Evolutionary conservation across 2,797 vertebrate species (phyloP).

Genomic region (Adrianichthys oophorus): DNA sequence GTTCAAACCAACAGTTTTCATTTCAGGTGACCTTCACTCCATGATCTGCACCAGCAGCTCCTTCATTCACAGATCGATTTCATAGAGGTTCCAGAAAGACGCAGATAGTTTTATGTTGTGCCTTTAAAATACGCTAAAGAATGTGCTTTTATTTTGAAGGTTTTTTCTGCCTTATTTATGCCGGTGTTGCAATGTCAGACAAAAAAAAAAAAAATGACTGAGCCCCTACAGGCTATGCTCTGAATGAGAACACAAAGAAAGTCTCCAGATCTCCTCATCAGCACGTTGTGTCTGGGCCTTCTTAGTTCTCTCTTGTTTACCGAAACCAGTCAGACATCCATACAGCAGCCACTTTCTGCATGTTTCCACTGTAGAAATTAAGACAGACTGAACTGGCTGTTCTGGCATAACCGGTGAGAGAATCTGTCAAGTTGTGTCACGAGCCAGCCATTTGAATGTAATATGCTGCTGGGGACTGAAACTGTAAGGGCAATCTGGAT

Average conservation of each 20-base stretch:
- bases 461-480: slow-evolving; percentile 26
- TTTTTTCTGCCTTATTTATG: not conserved
- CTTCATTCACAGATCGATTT: slow-evolving; percentile 37
- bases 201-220: no score
- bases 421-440: slow-evolving; percentile 25
- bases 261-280: no score
- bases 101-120: not conserved
- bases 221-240: no score
- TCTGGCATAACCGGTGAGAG: slow-evolving; percentile 35
- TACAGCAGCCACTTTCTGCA: slow-evolving; percentile 9
- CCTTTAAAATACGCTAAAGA: not conserved
- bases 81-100: slow-evolving; percentile 25
- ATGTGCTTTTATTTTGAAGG: not conserved
- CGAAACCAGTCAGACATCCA: slow-evolving; percentile 5
- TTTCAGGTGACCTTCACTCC: slow-evolving; percentile 56
- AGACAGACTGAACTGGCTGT: slow-evolving; percentile 35
- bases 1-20: slow-evolving; percentile 25
- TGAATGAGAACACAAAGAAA: no score
- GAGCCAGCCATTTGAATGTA: slow-evolving; percentile 10
- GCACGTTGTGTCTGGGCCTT: no score
- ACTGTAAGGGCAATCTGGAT: slow-evolving; percentile 56
- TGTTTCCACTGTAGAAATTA: slow-evolving; percentile 15
- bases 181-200: no score
- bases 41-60: slow-evolving; percentile 53
- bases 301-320: not conserved